Evolutionary conservation across 2,113 vertebrate species (phyloP).

Genomic region (Apodemus sylvaticus): DNA sequence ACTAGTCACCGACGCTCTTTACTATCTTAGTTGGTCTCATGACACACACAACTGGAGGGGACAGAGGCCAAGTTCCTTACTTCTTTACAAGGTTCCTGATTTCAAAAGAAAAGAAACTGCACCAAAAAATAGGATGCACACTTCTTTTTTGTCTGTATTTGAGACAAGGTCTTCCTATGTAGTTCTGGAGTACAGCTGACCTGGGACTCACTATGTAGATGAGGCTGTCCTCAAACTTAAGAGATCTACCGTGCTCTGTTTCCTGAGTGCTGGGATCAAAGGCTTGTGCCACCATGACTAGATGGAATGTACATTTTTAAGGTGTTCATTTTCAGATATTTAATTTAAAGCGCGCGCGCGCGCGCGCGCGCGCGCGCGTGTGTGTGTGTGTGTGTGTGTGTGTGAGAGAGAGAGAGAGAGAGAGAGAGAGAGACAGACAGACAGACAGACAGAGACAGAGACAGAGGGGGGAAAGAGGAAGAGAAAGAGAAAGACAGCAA

Average conservation of each 20-base stretch:
- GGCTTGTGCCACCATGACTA: not conserved
- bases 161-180: not conserved
- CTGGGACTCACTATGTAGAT: not conserved
- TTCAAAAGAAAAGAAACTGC: slow-evolving; percentile 19
- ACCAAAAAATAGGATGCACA: not conserved
- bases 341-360: too few species aligned
- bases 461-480: too few species aligned
- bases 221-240: not conserved
- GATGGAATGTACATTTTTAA: not conserved
- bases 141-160: not conserved
- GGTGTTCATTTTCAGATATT: not conserved
- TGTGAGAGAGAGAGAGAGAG: not conserved
- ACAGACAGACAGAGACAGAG: too few species aligned
- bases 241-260: not conserved
- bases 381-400: not conserved
- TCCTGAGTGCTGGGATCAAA: not conserved
- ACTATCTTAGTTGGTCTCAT: not conserved
- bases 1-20: not conserved
- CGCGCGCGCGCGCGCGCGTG: not conserved
- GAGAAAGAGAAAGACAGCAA: not conserved
- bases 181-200: not conserved
- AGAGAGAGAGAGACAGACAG: not conserved
- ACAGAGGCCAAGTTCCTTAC: slow-evolving; percentile 6
- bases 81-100: slow-evolving; percentile 34
- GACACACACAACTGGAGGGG: not conserved